Evolutionary conservation across 2,113 vertebrate species (phyloP), one percentile per base, ranked within the genome.

Genomic region (Hirundichthys speculiger): DNA sequence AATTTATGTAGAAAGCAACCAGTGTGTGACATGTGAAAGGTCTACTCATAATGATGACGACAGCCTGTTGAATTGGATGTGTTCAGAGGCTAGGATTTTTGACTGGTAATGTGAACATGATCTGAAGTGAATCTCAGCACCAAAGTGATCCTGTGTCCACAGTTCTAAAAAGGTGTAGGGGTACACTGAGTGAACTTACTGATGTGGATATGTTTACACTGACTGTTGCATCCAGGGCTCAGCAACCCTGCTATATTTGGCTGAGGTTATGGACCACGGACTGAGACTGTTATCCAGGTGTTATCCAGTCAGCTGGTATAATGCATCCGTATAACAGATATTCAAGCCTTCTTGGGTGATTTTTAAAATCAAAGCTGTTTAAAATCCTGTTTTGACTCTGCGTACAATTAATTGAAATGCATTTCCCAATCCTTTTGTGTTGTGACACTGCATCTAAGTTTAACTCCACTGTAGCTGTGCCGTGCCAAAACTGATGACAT

Each of bases 171-270:
- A 43, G 42, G 49, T 21, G 18, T n/a, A 12, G 34, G 34, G 38
- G 16, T 24, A 15, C 46, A 30, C 11, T 0, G 49, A 54, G 48
- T n/a, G 27, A 15, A 13, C 1, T 6, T 2, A 22, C 1, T 10
- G 2, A 18, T 56, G 51, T 48, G 38, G 48, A 69, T 64, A 59
- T 15, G 12, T 42, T 80, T 75, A 67, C 67, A 54, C 56, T 24
- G 55, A 15, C 51, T 48, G 45, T 27, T 55, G 27, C 43, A 34
- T 50, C 18, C 52, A 15, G 8, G 21, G 18, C 24, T 18, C 46
- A 47, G 20, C 46, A 50, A 42, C 57, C 1, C 22, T 18, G 15
- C 53, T 65, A 61, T 64, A 56, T 73, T 60, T 41, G 38, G 27
- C 18, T 27, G 24, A 59, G 21, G 50, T 56, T 45, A 48, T 45